A percentile compares a stretch with the other conserved stretches of the same genome.
phyloP scores from a whole-genome alignment of 2,113 vertebrate genomes.

The Engystomops pustulosus region DNA sequence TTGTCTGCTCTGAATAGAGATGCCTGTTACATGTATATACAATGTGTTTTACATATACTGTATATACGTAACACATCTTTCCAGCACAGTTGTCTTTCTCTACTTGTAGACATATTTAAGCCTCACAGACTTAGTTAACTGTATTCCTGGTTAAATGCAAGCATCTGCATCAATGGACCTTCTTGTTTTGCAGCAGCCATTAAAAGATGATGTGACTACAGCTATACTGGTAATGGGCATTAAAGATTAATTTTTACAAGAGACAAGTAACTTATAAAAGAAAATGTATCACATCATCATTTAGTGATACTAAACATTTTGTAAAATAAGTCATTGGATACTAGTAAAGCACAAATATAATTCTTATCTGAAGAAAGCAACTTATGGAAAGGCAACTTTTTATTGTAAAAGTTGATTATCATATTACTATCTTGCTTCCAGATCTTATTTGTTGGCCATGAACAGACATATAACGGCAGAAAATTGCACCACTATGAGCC shows the following conservation, averaged over 20 bases:
- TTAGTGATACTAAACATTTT: slow-evolving; percentile 9
- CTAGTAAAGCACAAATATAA: slow-evolving; percentile 80
- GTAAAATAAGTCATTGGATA: slow-evolving; percentile 46
- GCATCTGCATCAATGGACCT: slow-evolving; percentile 53
- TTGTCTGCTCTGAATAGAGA: slow-evolving; percentile 68
- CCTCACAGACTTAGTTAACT: slow-evolving; percentile 66
- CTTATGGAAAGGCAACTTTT: slow-evolving; percentile 68
- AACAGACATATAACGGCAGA: slow-evolving; percentile 6
- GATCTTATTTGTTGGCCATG: slow-evolving; percentile 38
- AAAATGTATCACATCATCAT: neutral
- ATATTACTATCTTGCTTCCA: slow-evolving; percentile 59
- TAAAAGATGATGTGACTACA: slow-evolving; percentile 31
- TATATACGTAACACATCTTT: slow-evolving; percentile 55
- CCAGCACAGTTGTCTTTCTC: slow-evolving; percentile 75
- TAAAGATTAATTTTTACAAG: slow-evolving; percentile 73
- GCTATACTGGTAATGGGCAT: slow-evolving; percentile 81
- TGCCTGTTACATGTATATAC: slow-evolving; percentile 61
- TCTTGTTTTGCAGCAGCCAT: slow-evolving; percentile 28
- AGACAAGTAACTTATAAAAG: neutral
- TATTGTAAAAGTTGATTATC: slow-evolving; percentile 63
- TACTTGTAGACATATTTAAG: slow-evolving; percentile 70
- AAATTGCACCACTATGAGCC: slow-evolving; percentile 5
- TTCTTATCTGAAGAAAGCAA: slow-evolving; percentile 74
- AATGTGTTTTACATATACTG: slow-evolving; percentile 8
- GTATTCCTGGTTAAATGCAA: slow-evolving; percentile 58